phyloP scores from a whole-genome alignment of 2,113 vertebrate genomes.

The Syngnathus scovelli region DNA sequence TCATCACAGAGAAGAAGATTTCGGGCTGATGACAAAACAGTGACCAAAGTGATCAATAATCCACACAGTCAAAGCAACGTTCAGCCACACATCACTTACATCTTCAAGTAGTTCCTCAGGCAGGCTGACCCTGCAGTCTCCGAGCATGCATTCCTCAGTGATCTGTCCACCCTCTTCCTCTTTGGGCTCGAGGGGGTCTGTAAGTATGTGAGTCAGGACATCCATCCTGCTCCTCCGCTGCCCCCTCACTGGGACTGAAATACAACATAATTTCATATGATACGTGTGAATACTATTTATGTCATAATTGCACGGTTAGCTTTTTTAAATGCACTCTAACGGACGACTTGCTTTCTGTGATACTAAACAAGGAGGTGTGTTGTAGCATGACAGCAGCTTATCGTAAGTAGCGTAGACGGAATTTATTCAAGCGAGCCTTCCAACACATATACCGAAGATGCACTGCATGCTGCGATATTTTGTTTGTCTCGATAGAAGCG shows the following conservation, averaged over 20 bases:
- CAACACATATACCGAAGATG: neutral
- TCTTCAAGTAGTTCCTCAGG: constrained; percentile 94
- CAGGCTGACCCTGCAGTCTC: constrained; percentile 80
- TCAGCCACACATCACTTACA: constrained; percentile 68
- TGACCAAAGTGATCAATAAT: neutral
- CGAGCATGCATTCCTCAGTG: constrained; percentile 93
- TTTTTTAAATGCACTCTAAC: neutral
- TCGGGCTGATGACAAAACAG: constrained; percentile 76
- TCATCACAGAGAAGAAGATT: constrained; percentile 93
- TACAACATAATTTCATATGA: neutral
- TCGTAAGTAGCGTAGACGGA: neutral
- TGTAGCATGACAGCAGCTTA: constrained; percentile 1
- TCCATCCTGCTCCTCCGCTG: constrained; percentile 75
- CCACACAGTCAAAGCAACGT: neutral
- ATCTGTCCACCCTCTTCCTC: constrained; percentile 74
- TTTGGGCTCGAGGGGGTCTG: constrained; percentile 83
- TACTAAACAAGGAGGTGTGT: neutral
- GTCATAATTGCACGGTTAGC: neutral
- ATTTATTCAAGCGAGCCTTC: neutral
- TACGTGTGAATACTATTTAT: neutral
- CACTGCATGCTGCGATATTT: neutral
- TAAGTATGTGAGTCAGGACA: constrained; percentile 85
- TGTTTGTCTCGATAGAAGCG: neutral
- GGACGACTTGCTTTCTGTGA: neutral
- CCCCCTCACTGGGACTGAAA: neutral